Conservation (phyloP, 2,888 invertebrate genomes). For the Cosmopolites sordidus region DNA sequence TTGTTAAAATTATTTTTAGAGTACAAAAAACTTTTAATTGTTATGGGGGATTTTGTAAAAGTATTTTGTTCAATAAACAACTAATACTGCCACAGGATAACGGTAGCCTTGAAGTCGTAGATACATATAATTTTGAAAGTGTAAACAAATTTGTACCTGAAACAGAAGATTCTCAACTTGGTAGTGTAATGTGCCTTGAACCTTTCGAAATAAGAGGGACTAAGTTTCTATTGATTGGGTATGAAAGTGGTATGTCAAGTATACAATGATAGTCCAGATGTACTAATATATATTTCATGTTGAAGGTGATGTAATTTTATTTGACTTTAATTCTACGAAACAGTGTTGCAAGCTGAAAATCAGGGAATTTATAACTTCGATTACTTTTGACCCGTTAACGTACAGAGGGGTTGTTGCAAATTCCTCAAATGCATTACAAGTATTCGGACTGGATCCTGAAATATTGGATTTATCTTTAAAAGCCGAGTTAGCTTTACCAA, state of each 20-base stretch:
- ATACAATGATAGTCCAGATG: too few relatives aligned
- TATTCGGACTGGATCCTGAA: conserved; percentile 50
- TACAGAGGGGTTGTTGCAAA: conserved; percentile 66
- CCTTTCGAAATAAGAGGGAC: conserved; percentile 49
- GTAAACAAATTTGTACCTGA: conserved; percentile 48
- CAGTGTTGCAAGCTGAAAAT: conserved; percentile 55
- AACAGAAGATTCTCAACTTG: conserved; percentile 48
- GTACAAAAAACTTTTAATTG: conserved; percentile 54
- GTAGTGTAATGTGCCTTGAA: conserved; percentile 65
- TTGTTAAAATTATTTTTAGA: too few relatives aligned
- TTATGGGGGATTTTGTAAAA: conserved; percentile 70
- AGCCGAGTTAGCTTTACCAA: conserved; percentile 64
- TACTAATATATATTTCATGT: conserved; percentile 2
- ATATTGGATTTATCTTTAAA: conserved; percentile 53
- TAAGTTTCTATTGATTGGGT: conserved; percentile 61
- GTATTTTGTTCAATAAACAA: conserved; percentile 57
- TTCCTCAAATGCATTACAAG: conserved; percentile 54
- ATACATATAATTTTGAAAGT: conserved; percentile 45
- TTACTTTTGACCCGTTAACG: conserved; percentile 65
- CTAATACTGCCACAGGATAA: conserved; percentile 64
- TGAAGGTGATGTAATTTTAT: conserved; percentile 60
- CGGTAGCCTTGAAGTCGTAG: conserved; percentile 50
- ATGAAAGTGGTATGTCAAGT: conserved; percentile 56
- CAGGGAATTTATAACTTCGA: conserved; percentile 64
- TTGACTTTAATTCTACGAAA: conserved; percentile 63